Conservation (phyloP, 2,888 invertebrate species). For the Oscheius sp. region DNA sequence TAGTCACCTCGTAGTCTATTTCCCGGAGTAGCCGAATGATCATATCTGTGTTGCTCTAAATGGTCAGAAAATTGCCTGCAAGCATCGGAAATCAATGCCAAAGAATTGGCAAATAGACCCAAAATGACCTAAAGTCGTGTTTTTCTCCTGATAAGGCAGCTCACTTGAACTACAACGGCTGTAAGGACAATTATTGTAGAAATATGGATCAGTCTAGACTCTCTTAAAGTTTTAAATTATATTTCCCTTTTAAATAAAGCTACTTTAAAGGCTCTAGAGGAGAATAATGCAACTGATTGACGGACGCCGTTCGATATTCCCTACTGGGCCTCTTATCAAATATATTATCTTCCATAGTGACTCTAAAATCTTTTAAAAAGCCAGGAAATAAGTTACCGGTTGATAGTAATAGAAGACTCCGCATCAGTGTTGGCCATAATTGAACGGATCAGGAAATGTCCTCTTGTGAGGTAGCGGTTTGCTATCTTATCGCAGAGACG, state of each 20-base stretch:
- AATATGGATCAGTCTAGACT: constrained; percentile 15
- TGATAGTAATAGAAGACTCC: constrained; percentile 13
- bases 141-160: not conserved
- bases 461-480: constrained; percentile 10
- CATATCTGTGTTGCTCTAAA: constrained; percentile 45
- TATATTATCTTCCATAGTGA: constrained; percentile 55
- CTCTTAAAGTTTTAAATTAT: constrained; percentile 6
- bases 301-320: constrained; percentile 34
- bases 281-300: constrained; percentile 12
- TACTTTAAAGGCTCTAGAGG: constrained; percentile 17
- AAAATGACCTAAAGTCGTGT: constrained; percentile 39
- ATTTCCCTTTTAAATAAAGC: not conserved
- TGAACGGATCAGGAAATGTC: not conserved
- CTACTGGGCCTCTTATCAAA: constrained; percentile 40
- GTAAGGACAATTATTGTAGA: constrained; percentile 25
- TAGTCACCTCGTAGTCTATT: constrained; percentile 39
- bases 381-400: not conserved
- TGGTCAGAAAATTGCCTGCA: constrained; percentile 48
- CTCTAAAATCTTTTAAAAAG: constrained; percentile 33
- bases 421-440: constrained; percentile 15
- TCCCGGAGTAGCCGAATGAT: constrained; percentile 43
- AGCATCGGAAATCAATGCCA: constrained; percentile 46
- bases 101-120: constrained; percentile 46
- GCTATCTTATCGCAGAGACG: constrained; percentile 24
- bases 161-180: constrained; percentile 42